A percentile compares a stretch with the other conserved stretches of the same genome.
Conservation (phyloP, 1,140 invertebrate genomes). For the Aphelenchoides besseyi region DNA sequence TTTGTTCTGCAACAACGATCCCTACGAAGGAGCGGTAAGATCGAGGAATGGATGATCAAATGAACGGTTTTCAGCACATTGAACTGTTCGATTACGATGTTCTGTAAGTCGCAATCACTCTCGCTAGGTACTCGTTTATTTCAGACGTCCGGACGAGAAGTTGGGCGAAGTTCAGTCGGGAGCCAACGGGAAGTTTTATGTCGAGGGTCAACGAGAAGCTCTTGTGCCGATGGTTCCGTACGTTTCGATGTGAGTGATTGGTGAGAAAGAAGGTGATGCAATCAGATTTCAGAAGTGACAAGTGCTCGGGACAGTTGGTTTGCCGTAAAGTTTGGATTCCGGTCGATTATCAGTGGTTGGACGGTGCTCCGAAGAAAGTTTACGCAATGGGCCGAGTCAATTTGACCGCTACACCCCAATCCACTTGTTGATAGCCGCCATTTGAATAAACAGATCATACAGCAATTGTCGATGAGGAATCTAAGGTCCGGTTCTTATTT, state of each 20-base stretch:
- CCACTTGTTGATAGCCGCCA: not conserved
- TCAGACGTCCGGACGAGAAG: constrained; percentile 1
- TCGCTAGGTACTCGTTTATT: not conserved
- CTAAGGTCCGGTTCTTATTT: no score
- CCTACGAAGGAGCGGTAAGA: constrained; percentile 1
- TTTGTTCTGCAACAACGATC: not conserved
- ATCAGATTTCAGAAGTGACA: not conserved
- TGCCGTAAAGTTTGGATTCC: constrained; percentile 11
- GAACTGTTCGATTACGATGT: constrained; percentile 5
- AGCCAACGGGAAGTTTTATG: not conserved
- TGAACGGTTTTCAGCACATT: not conserved
- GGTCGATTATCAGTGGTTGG: not conserved
- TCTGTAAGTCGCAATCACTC: not conserved
- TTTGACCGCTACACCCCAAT: not conserved
- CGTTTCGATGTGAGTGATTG: not conserved
- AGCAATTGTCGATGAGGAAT: no score
- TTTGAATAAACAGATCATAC: no score
- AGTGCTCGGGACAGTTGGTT: not conserved
- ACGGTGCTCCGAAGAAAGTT: constrained; percentile 2
- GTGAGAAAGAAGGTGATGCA: no score
- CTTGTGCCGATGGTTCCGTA: not conserved
- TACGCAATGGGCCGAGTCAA: not conserved
- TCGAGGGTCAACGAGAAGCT: not conserved
- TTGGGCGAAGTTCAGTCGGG: constrained; percentile 4
- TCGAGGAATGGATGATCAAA: not conserved